phyloP scores from a whole-genome alignment of 2,797 vertebrate species.

The Prunella strophiata region DNA sequence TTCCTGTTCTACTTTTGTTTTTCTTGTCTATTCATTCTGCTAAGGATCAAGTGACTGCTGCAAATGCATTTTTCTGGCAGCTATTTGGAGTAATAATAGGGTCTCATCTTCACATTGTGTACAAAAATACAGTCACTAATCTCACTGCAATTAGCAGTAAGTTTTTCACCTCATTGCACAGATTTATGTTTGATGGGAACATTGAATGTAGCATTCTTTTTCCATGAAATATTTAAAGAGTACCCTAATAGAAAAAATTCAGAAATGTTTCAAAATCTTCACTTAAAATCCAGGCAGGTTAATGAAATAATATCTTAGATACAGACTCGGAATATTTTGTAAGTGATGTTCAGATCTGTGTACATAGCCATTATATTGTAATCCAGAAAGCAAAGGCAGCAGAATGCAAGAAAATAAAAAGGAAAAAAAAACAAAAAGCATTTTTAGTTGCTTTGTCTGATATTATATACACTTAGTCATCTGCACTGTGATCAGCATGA shows the following conservation, averaged over 20 bases:
- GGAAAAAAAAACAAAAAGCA: too few species aligned
- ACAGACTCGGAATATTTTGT: not conserved
- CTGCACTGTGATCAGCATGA: not conserved
- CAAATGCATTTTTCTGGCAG: conserved; percentile 31
- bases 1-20: not conserved
- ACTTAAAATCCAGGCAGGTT: not conserved
- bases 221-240: conserved; percentile 45
- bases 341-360: not conserved
- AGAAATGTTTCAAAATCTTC: conserved; percentile 18
- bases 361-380: not conserved
- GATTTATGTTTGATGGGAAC: conserved; percentile 53
- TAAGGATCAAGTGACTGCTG: conserved; percentile 50
- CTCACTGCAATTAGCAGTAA: conserved; percentile 66
- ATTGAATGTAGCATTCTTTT: conserved; percentile 29
- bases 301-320: not conserved
- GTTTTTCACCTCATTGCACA: conserved; percentile 54
- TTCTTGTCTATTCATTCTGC: not conserved
- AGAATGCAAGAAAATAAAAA: not conserved
- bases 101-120: conserved; percentile 26
- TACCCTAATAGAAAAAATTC: conserved; percentile 2
- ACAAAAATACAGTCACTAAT: conserved; percentile 51
- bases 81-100: conserved; percentile 20
- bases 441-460: not conserved
- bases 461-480: not conserved
- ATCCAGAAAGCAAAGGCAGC: not conserved